These are phyloP conservation scores for Meliscaeva auricollis DNA, from an alignment of 2,888 invertebrate genomes.

Conservation along the genomic window DNA sequence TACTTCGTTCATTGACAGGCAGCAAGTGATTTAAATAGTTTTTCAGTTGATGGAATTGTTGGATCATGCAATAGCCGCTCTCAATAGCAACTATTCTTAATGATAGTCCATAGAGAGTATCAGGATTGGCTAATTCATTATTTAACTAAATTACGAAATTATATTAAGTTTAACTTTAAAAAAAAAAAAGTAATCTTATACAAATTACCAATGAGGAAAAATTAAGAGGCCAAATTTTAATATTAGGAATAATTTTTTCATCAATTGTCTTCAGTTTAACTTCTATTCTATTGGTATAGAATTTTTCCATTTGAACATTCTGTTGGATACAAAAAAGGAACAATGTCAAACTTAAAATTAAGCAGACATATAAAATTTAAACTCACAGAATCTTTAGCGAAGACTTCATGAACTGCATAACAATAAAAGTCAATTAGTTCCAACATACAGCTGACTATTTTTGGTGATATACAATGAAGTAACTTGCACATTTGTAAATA, in stretches of 20 bases:
- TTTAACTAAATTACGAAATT: constrained; percentile 82
- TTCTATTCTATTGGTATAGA: constrained; percentile 86
- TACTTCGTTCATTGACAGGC: constrained; percentile 88
- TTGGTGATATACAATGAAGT: constrained; percentile 94
- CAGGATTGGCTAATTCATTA: constrained; percentile 88
- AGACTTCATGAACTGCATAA: constrained; percentile 94
- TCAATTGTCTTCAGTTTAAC: constrained; percentile 91
- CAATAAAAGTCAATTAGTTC: constrained; percentile 97
- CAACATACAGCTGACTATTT: constrained; percentile 95
- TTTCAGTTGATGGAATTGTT: constrained; percentile 93
- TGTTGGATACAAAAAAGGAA: constrained; percentile 57
- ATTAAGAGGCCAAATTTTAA: constrained; percentile 83
- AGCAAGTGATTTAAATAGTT: constrained; percentile 94
- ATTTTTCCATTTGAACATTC: constrained; percentile 86
- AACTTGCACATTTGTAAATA: constrained; percentile 97
- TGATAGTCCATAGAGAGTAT: constrained; percentile 91
- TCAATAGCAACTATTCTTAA: constrained; percentile 96
- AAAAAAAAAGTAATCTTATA: neutral
- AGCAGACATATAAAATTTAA: neutral
- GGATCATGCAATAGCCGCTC: constrained; percentile 94
- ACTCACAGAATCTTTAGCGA: constrained; percentile 89
- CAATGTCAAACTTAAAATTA: neutral
- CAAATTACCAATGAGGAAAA: constrained; percentile 82
- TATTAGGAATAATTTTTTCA: constrained; percentile 87
- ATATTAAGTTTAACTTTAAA: neutral